phyloP scores from a whole-genome alignment of 2,888 invertebrate species.

The Andrena marginata region DNA sequence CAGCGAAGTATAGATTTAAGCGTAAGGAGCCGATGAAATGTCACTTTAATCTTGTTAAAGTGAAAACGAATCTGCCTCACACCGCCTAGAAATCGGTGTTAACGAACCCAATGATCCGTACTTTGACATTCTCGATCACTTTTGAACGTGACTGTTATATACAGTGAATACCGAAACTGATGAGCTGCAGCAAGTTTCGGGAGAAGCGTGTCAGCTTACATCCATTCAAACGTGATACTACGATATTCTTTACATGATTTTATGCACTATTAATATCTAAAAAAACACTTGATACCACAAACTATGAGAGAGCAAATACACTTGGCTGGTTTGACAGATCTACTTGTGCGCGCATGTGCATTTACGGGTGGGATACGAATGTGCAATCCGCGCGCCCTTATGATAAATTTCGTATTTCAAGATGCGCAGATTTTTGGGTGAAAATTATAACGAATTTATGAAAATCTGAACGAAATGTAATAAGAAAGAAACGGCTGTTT shows the following conservation, averaged over 20 bases:
- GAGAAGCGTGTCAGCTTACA: background rate
- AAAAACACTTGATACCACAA: conserved; percentile 45
- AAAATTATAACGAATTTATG: no score
- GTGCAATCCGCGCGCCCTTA: conserved; percentile 12
- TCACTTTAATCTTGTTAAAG: background rate
- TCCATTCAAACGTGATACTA: background rate
- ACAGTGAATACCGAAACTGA: conserved; percentile 5
- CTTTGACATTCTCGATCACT: conserved; percentile 36
- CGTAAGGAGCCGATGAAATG: background rate
- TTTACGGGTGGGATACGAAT: conserved; percentile 25
- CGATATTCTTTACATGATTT: conserved; percentile 31
- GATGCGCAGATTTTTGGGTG: background rate
- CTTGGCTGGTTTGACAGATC: conserved; percentile 50
- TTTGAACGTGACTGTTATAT: background rate
- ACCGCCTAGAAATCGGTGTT: conserved; percentile 20
- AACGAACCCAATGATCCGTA: conserved; percentile 37
- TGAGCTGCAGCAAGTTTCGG: conserved; percentile 2
- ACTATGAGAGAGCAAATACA: conserved; percentile 48
- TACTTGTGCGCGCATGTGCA: conserved; percentile 53
- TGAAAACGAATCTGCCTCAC: conserved; percentile 7
- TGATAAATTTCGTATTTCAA: background rate
- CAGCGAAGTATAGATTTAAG: conserved; percentile 20
- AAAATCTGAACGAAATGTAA: background rate
- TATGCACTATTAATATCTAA: conserved; percentile 23
- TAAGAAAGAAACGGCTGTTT: background rate